phyloP scores from a whole-genome alignment of 2,797 vertebrate genomes.

The Ficedula albicollis region DNA sequence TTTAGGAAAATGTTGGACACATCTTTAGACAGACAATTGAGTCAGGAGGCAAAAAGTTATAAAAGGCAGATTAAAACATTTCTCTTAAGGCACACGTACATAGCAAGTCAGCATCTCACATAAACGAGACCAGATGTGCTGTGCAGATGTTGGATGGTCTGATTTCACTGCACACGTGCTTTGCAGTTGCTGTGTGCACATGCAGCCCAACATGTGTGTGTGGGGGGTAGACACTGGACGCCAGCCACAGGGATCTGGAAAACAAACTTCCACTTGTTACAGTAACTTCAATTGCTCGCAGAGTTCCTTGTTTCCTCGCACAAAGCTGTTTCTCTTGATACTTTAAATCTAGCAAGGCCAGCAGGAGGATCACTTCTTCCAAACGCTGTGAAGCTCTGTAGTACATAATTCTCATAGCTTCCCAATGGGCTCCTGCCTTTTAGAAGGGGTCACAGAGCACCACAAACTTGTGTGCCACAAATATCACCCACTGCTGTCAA shows the following conservation, averaged over 20 bases:
- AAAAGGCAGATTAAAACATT: neutral
- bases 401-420: neutral
- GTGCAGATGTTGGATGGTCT: neutral
- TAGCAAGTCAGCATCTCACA: neutral
- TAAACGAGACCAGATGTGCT: neutral
- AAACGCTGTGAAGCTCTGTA: neutral
- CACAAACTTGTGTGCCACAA: neutral
- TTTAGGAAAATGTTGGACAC: neutral
- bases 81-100: neutral
- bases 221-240: neutral
- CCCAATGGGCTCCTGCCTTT: neutral
- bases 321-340: neutral
- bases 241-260: neutral
- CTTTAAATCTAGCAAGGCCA: neutral
- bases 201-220: neutral
- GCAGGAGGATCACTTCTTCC: neutral
- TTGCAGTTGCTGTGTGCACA: neutral
- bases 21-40: neutral
- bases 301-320: neutral
- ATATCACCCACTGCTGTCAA: neutral
- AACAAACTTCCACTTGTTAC: constrained; percentile 14
- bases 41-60: neutral
- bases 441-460: neutral
- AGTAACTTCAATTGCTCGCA: neutral
- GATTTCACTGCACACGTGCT: neutral